These are phyloP conservation scores for Merluccius polli DNA, from an alignment of 2,797 vertebrate species.

Conservation along the genomic window DNA sequence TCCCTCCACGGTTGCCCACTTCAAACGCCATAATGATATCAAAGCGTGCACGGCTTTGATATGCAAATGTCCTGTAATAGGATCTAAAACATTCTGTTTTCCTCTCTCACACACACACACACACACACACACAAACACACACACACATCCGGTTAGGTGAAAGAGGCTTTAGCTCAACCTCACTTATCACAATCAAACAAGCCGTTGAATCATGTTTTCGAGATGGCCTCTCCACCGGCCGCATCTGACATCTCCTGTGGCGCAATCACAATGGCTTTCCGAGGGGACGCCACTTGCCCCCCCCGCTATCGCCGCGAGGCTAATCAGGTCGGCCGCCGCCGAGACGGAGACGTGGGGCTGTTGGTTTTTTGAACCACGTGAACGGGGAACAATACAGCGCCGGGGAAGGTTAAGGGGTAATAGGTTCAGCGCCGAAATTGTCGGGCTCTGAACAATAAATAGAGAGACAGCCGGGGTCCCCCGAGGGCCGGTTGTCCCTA, in stretches of 20 bases:
- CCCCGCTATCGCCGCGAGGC: not conserved
- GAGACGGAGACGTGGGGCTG: not conserved
- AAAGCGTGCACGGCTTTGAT: constrained; percentile 62
- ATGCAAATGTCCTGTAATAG: constrained; percentile 57
- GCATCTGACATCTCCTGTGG: not conserved
- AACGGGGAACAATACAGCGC: not conserved
- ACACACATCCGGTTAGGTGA: not conserved
- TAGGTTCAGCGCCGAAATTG: not conserved
- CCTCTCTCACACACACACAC: constrained; percentile 2
- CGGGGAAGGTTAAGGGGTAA: not conserved
- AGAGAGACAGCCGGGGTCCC: not conserved
- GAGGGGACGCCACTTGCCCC: no score
- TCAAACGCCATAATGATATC: constrained; percentile 59
- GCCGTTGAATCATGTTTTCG: not conserved
- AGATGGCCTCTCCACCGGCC: not conserved
- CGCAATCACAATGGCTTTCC: not conserved
- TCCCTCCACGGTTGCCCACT: constrained; percentile 58
- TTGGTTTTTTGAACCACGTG: not conserved
- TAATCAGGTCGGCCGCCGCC: not conserved
- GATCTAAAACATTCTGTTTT: constrained; percentile 57
- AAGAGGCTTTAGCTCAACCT: not conserved
- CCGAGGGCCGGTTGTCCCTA: not conserved
- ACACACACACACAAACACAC: not conserved
- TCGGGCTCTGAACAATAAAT: not conserved
- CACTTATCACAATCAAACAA: not conserved